Evolutionary conservation across 1,140 invertebrate species (phyloP), one percentile per base, ranked within the genome.

Genomic region (Triops cancriformis): DNA sequence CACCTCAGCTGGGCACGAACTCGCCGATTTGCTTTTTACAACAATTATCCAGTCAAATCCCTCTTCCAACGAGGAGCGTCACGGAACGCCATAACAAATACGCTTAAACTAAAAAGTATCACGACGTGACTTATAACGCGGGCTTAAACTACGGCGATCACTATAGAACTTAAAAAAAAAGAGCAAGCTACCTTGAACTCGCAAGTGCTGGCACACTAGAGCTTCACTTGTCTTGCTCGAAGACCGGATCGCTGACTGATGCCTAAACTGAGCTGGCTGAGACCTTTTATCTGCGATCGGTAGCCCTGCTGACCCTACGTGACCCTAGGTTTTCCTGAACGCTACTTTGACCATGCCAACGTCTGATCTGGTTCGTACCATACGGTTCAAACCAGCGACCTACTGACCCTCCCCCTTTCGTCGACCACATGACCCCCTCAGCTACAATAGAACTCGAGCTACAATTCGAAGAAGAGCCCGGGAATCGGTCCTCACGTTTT

Each of bases 1-100:
- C 94, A 96, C 88, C 86, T 89, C 72, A 64, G 51, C 14, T n/a
- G 79, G 77, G 80, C 78, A 76, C 31, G 31, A 37, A 37, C 31
- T 37, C 31, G 31, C 2, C 7, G 31, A 37, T 4, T 37, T 37
- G 31, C 31, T 2, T 37, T 2, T 37, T 4, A 37, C 76, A 31
- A 77, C 79, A 64, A 64, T n/a, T 45, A 3, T 64, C 0, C 4
- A 23, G 2, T 64, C 51, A 64, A 64, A 64, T 64, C 14, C 18
- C n/a, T 4, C 51, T 23, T 23, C 6, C 9, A 18, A 14, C 31
- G 51, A 64, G 51, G 14, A 23, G 18, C 6, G 51, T 64, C 18
- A 6, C 51, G 51, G 45, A 64, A n/a, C n/a, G 45, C 31, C 7
- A 37, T 37, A 37, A 7, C 31, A 37, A 4, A 37, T 4, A 37